Conservation (phyloP, 1,140 invertebrate species). For the Triops longicaudatus region DNA sequence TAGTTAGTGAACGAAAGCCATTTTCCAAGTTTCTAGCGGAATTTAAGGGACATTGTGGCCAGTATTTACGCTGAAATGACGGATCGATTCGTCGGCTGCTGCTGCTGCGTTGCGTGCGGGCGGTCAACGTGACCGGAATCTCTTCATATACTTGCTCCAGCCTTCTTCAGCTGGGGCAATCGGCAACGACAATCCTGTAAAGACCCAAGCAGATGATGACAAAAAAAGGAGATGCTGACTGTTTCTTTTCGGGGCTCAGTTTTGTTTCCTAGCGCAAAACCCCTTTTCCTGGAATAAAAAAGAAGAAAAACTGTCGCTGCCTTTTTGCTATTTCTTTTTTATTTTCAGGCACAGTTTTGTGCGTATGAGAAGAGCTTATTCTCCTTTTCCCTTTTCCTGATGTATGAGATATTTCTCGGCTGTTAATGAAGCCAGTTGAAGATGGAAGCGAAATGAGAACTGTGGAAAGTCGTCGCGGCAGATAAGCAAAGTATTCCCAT, state of each 20-base stretch:
- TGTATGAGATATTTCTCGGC: constrained; percentile 7
- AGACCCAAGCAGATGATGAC: not conserved
- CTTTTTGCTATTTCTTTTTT: too few species aligned
- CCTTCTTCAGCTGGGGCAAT: not conserved
- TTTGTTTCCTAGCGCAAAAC: not conserved
- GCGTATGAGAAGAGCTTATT: too few species aligned
- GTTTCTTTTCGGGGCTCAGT: not conserved
- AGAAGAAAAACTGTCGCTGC: too few species aligned
- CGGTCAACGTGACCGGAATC: constrained; percentile 13
- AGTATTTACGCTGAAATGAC: not conserved
- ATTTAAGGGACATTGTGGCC: not conserved
- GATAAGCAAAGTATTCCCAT: constrained; percentile 5
- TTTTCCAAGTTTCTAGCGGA: too few species aligned
- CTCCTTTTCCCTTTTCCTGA: too few species aligned
- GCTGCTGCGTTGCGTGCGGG: not conserved
- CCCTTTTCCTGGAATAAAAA: too few species aligned
- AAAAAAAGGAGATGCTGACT: not conserved
- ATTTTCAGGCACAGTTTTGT: too few species aligned
- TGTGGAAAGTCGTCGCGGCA: not conserved
- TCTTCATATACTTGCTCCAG: not conserved
- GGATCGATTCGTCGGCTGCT: not conserved
- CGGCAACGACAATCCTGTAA: constrained; percentile 14
- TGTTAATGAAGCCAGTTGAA: not conserved
- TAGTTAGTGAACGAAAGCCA: too few species aligned
- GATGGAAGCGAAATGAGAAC: not conserved